Evolutionary conservation across 1,140 invertebrate genomes (phyloP), one percentile per base, ranked within the genome.

Genomic region (Drosophila littoralis): DNA sequence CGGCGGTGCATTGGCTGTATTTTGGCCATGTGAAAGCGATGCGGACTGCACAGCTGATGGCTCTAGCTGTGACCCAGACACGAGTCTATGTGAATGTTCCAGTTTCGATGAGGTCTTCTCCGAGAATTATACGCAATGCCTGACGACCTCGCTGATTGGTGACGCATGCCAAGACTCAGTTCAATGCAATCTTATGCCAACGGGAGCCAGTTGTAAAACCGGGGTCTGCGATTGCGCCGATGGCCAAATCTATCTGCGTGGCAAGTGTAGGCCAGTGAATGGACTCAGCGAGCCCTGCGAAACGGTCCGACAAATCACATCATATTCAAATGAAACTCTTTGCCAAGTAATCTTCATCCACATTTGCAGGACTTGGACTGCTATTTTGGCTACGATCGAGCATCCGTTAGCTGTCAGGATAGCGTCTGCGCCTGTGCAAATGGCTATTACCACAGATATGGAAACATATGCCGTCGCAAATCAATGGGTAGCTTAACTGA

Each of bases 171-270:
- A 89, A 70, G 89, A 91, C 42, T 77, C 74, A 50, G 82, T 82
- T 85, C 91, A 92, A 83, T 92, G 91, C 79, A 91, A 90, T 91
- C 91, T 91, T 92, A 92, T 92, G 91, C 92, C 91, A 90, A 89
- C 91, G 68, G 92, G 92, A 90, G 89, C 91, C 79, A 83, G 81
- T 68, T 92, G 92, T 91, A 92, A 91, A 81, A 79, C 86, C 67
- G 91, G 91, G 89, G 90, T 91, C 83, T 91, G 86, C 86, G 91
- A 86, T 83, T 92, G 88, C 90, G 91, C 76, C 79, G 89, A 92
- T 86, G 92, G 90, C 78, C 77, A 91, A 65, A 88, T 73, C 75
- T 92, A 92, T 84, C 60, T 92, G 58, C 69, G 77, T 65, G 92
- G 91, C 69, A 83, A 91, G 60, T 92, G 91, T 81, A 75, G 90